These are phyloP conservation scores for Hemibagrus wyckioides DNA, from an alignment of 2,113 vertebrate species.

Conservation along the genomic window DNA sequence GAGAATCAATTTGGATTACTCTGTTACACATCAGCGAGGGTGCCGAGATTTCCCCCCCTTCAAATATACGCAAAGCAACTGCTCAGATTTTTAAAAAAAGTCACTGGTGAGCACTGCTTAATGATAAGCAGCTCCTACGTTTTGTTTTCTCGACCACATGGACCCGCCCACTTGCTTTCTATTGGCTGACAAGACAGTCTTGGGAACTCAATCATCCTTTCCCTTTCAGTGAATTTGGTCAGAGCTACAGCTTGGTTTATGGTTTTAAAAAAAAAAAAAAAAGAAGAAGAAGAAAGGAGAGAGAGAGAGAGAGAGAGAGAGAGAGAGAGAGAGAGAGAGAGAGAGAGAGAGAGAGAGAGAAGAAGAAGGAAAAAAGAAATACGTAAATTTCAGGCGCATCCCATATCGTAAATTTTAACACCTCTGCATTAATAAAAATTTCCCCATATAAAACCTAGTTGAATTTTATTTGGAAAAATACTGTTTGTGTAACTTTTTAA, in stretches of 20 bases:
- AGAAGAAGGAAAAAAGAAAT: too few species aligned
- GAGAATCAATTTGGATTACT: background rate
- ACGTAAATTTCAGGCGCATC: background rate
- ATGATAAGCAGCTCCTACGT: background rate
- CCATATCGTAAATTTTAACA: background rate
- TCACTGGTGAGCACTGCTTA: background rate
- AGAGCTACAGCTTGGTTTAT: background rate
- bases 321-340: too few species aligned
- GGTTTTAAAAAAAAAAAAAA: too few species aligned
- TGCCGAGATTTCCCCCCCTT: background rate
- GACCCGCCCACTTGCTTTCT: background rate
- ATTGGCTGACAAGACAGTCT: background rate
- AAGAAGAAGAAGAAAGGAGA: too few species aligned
- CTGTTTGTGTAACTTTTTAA: background rate
- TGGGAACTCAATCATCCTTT: background rate
- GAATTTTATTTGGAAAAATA: background rate
- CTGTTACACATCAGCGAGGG: background rate
- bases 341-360: too few species aligned
- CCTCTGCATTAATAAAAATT: background rate
- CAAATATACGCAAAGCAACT: background rate
- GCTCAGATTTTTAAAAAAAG: background rate
- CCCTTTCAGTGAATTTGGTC: background rate
- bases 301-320: too few species aligned
- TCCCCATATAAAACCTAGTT: background rate
- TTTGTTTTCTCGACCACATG: background rate